phyloP scores from a whole-genome alignment of 2,113 vertebrate genomes.

The Poeciliopsis retropinna region DNA sequence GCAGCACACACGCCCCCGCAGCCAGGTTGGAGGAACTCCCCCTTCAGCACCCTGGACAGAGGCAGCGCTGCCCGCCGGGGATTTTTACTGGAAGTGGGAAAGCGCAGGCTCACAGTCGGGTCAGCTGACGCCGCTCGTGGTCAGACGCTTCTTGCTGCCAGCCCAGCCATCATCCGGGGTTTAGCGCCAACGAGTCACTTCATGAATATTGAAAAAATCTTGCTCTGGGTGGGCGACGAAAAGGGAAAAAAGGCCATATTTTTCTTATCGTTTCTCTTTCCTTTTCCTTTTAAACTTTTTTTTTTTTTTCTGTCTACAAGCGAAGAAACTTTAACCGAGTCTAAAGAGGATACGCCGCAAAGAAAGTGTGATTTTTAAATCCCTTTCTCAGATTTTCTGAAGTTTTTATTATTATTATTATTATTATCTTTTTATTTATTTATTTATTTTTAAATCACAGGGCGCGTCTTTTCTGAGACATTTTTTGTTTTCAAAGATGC shows the following conservation, averaged over 20 bases:
- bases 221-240: conserved; percentile 20
- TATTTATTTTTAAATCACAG: not conserved
- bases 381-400: not conserved
- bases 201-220: conserved; percentile 58
- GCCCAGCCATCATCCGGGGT: conserved; percentile 14
- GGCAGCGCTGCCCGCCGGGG: conserved; percentile 32
- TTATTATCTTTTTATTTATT: not conserved
- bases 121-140: conserved; percentile 71
- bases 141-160: conserved; percentile 39
- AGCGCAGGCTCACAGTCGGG: conserved; percentile 47
- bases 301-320: conserved; percentile 2
- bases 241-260: conserved; percentile 9
- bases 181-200: conserved; percentile 58
- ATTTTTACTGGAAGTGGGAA: conserved; percentile 47
- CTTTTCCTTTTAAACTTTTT: not conserved
- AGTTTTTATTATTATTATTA: not conserved
- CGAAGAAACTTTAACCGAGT: conserved; percentile 8
- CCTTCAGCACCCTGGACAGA: conserved; percentile 85
- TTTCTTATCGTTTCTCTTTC: conserved; percentile 17
- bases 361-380: conserved; percentile 6
- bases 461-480: not conserved
- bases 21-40: conserved; percentile 53
- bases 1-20: conserved; percentile 50
- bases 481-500: conserved; percentile 66
- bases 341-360: conserved; percentile 48